Evolutionary conservation across 2,888 invertebrate genomes (phyloP), one percentile per base, ranked within the genome.

Genomic region (Proisotoma minuta): DNA sequence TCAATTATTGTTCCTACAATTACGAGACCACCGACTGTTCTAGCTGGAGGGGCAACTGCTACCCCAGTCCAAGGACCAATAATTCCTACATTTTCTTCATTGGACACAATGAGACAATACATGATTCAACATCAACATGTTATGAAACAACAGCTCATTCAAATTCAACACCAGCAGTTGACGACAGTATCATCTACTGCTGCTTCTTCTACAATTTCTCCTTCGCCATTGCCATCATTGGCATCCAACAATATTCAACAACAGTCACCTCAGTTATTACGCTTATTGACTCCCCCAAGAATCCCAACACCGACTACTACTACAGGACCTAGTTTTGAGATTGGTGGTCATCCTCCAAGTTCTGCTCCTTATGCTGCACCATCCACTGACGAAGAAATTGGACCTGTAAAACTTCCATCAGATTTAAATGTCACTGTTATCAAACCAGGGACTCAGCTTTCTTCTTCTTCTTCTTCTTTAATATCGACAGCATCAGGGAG

Each of bases 121-220:
- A 54, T 62, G 1, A 20, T 62, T 5, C 62, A 49, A 49, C 53
- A 62, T 48, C 53, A 62, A 39, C 58, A 58, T 18, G 59, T 62
- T 43, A 39, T 54, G 27, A 52, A 54, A n/a, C 62, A 58, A 22
- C 53, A 49, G 20, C 53, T 58, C 3, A 57, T 53, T 12, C 27
- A 59, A 8, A 29, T 23, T 22, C 63, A 63, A 22, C 50, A 56
- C 12, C 49, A 49, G 22, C 15, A 28, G 29, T 18, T 39, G 58
- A 2, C 52, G 53, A 2, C 34, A 59, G 5, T 62, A 34, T 52
- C 58, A 62, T 23, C 23, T 62, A 8, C 50, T 59, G n/a, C n/a
- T n/a, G n/a, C n/a, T 24, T 60, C 60, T 12, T 56, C 60, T 39
- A 52, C 1, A 59, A 27, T 22, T 1, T 52, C n/a, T n/a, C n/a